These are phyloP conservation scores for Scophthalmus maximus DNA, from an alignment of 2,113 vertebrate species.

Conservation along the genomic window DNA sequence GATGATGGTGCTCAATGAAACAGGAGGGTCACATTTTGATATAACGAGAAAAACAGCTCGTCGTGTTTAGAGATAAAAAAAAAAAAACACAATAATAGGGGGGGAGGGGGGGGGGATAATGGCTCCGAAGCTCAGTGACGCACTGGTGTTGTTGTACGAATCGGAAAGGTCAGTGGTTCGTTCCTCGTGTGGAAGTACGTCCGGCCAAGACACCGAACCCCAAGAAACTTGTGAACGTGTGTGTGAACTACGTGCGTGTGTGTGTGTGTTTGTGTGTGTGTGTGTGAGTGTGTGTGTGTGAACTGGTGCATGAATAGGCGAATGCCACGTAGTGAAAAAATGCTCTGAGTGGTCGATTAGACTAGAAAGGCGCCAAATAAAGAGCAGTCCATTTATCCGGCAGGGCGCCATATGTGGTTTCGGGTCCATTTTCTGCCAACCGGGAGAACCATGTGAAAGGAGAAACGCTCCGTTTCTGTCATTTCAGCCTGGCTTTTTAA, in stretches of 20 bases:
- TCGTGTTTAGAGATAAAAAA: conserved; percentile 12
- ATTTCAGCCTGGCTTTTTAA: conserved; percentile 73
- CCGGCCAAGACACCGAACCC: background rate
- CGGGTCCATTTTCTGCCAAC: conserved; percentile 54
- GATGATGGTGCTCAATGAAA: background rate
- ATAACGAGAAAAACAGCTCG: conserved; percentile 24
- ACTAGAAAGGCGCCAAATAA: background rate
- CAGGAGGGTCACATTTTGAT: conserved; percentile 21
- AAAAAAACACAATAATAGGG: conserved; percentile 7
- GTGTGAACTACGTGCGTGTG: too few species aligned
- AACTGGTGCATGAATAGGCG: background rate
- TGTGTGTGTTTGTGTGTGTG: too few species aligned
- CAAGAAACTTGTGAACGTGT: background rate
- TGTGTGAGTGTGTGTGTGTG: too few species aligned
- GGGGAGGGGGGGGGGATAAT: too few species aligned
- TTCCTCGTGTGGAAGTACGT: background rate
- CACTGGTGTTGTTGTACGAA: background rate
- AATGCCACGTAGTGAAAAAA: background rate
- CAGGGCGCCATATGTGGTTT: conserved; percentile 9
- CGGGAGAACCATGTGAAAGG: conserved; percentile 34
- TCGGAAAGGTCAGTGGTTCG: background rate
- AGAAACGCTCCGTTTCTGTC: conserved; percentile 55
- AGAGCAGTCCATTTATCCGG: background rate
- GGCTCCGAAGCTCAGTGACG: conserved; percentile 14
- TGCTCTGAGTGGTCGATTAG: conserved; percentile 3